Evolutionary conservation across 64 coral and sea anemone species (phyloP), one percentile per base, ranked within the genome.

Genomic region (Porites australiensis): DNA sequence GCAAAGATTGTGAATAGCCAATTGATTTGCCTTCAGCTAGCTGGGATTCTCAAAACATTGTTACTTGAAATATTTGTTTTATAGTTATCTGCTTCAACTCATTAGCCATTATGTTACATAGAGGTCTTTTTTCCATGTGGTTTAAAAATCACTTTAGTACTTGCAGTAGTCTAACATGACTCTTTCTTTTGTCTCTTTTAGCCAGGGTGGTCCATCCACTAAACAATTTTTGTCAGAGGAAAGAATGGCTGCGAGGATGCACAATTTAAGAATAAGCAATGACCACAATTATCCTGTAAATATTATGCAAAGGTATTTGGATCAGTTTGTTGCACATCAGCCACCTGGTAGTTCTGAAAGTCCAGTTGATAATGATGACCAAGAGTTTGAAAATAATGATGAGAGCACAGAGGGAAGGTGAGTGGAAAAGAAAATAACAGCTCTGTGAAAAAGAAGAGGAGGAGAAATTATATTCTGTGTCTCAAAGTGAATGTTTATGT

Each of bases 201-300:
- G 70, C 13, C 58, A 77, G 15, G 16, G n/a, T 80, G 77, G 88
- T 50, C 95, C 88, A 60, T 67, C 95, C 68, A 81, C 68, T 45
- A 97, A 97, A 76, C 88, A 86, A 47, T 79, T 91, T 75, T 70
- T 97, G n/a, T 91, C 95, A 49, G 95, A 96, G 53, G 95, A 97
- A 86, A 97, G 89, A 86, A 97, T 97, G 95, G 92, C 95, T 47
- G 95, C 95, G 59, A 87, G 90, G 55, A 97, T 97, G 95, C 92
- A 97, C 64, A 94, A 97, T 62, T 81, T 97, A 58, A 81, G 92
- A 82, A 97, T 97, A 51, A 97, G 92, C 74, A 97, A 76, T 82
- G 92, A 97, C 69, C 95, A 97, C 48, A 91, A 45, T 50, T 94
- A 97, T 82, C 51, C 77, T 69, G 72, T 86, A 3, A 97, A 85